Percentiles rank a stretch among this genome's conserved stretches.
phyloP scores from a whole-genome alignment of 2,888 invertebrate species.

The Serripes groenlandicus region DNA sequence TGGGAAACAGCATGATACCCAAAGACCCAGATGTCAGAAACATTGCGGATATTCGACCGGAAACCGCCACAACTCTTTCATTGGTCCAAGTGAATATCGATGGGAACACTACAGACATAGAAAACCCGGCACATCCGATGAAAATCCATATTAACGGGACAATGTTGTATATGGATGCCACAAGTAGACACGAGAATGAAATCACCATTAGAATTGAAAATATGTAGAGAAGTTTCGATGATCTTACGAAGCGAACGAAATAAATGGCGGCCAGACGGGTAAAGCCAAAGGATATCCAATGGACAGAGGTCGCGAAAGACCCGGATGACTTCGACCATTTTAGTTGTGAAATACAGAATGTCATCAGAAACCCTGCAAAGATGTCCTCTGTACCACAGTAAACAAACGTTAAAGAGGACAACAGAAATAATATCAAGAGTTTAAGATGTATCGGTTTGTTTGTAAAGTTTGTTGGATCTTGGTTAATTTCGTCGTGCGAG shows the following conservation, averaged over 20 bases:
- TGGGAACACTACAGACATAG: conserved; percentile 85
- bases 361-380: conserved; percentile 57
- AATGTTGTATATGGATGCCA: conserved; percentile 25
- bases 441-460: conserved; percentile 13
- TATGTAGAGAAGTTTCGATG: conserved; percentile 80
- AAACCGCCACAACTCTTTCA: conserved; percentile 36
- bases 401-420: conserved; percentile 41
- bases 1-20: conserved; percentile 52
- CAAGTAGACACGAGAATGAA: conserved; percentile 45
- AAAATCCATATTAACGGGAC: conserved; percentile 78
- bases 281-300: conserved; percentile 86
- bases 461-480: conserved; percentile 25
- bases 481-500: neutral
- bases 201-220: conserved; percentile 65
- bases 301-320: conserved; percentile 82
- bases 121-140: conserved; percentile 82
- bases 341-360: conserved; percentile 67
- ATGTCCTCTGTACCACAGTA: conserved; percentile 53
- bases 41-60: conserved; percentile 56
- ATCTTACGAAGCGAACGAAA: conserved; percentile 81
- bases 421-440: conserved; percentile 20
- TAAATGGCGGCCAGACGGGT: conserved; percentile 83
- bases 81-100: conserved; percentile 63
- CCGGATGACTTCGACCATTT: conserved; percentile 79
- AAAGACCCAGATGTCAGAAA: conserved; percentile 49